Conservation (phyloP, 2,797 vertebrate species). For the Sebastes oblongus region DNA sequence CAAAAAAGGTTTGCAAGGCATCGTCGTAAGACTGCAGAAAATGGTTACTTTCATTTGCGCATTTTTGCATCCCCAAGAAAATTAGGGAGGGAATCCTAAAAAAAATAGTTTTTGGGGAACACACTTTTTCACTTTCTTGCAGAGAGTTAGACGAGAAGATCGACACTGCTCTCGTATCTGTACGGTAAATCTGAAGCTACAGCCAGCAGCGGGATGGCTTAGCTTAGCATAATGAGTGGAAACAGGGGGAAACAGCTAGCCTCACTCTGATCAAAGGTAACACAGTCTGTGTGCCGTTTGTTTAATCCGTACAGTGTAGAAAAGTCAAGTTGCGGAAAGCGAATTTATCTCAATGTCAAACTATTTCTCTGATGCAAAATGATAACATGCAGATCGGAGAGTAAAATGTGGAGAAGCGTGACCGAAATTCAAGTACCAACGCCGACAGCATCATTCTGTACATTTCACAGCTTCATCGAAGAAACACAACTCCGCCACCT, state of each 20-base stretch:
- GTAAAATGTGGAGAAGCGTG: background rate
- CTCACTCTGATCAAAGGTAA: background rate
- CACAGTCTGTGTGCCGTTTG: background rate
- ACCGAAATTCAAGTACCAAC: constrained; percentile 61
- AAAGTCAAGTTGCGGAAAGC: background rate
- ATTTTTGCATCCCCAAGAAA: background rate
- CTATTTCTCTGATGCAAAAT: background rate
- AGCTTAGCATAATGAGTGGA: background rate
- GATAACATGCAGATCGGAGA: background rate
- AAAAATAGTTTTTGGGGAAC: background rate
- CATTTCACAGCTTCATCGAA: constrained; percentile 78
- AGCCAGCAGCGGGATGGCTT: background rate
- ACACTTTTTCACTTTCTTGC: background rate
- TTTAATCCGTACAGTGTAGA: background rate
- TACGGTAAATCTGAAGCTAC: background rate
- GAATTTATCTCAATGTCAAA: background rate
- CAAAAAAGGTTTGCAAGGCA: background rate
- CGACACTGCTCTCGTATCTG: background rate
- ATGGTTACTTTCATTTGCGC: background rate
- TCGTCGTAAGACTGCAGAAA: background rate
- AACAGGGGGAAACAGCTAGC: background rate
- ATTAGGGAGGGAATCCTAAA: background rate
- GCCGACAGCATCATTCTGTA: constrained; percentile 60
- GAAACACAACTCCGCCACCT: constrained; percentile 42
- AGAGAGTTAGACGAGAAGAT: background rate